These are phyloP conservation scores for Rapana venosa DNA, from an alignment of 2,888 invertebrate genomes.

Conservation along the genomic window DNA sequence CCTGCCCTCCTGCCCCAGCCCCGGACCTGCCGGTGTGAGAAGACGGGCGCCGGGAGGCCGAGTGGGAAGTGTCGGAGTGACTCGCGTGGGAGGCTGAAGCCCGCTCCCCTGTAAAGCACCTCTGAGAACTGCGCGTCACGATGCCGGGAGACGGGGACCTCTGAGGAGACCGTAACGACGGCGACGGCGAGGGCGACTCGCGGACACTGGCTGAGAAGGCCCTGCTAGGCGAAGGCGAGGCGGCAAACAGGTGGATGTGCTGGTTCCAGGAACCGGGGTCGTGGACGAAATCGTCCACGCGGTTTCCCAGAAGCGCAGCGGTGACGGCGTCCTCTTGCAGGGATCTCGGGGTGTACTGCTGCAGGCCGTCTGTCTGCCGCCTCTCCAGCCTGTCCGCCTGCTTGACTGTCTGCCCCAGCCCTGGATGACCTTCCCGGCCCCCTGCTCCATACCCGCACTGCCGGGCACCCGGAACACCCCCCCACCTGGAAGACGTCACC, in stretches of 20 bases:
- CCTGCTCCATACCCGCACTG: neutral
- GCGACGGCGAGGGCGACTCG: neutral
- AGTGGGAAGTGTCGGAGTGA: neutral
- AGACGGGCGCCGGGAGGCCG: too few species aligned
- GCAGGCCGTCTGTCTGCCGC: neutral
- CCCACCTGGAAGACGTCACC: neutral
- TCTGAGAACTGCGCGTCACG: neutral
- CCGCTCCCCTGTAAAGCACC: neutral
- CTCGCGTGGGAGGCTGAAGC: neutral
- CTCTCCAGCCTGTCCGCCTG: neutral
- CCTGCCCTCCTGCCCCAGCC: neutral
- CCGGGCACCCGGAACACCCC: neutral
- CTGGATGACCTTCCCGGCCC: neutral
- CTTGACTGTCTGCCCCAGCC: neutral
- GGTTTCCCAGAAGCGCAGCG: neutral
- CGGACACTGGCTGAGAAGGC: neutral
- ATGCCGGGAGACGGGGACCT: neutral
- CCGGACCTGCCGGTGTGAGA: neutral
- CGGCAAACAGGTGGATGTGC: neutral
- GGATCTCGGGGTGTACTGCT: neutral
- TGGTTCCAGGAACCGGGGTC: neutral
- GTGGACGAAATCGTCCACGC: slow-evolving; percentile 11
- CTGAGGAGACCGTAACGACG: neutral
- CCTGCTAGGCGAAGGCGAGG: neutral
- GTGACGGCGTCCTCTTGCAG: neutral